Percentiles rank a stretch among this genome's conserved stretches.
These are phyloP conservation scores for Halocynthia roretzi DNA, from an alignment of 23 tunicate genomes.

Conservation along the genomic window DNA sequence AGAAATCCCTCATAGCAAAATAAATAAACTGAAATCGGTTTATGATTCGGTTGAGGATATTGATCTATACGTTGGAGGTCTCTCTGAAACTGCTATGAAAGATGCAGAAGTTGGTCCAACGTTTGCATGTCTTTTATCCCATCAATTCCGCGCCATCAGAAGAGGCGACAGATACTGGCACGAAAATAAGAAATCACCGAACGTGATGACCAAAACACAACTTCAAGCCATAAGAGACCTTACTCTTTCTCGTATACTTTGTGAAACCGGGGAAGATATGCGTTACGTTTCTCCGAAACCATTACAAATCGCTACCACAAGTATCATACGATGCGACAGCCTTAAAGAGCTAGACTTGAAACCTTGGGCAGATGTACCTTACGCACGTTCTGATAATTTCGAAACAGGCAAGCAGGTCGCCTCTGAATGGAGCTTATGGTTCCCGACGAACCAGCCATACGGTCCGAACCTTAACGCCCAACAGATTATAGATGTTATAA, in stretches of 20 bases:
- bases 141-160: constrained; percentile 51
- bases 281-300: constrained; percentile 3
- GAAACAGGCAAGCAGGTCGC: background rate
- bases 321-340: no score
- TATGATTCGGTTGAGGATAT: constrained; percentile 58
- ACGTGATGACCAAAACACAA: constrained; percentile 17
- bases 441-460: constrained; percentile 37
- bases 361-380: background rate
- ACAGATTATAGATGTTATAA: constrained; percentile 17
- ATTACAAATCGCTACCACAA: background rate
- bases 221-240: constrained; percentile 4
- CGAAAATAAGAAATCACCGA: constrained; percentile 32
- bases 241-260: constrained; percentile 5
- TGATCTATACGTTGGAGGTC: constrained; percentile 66
- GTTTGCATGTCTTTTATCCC: constrained; percentile 61
- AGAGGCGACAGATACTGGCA: constrained; percentile 71
- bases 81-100: constrained; percentile 45
- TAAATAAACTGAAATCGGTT: constrained; percentile 5
- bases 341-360: no score
- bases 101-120: constrained; percentile 67
- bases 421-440: constrained; percentile 77
- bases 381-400: background rate
- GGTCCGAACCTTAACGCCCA: constrained; percentile 16
- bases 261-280: constrained; percentile 21
- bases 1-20: constrained; percentile 29